Conservation (phyloP, 2,113 vertebrate genomes). For the Petromus typicus region DNA sequence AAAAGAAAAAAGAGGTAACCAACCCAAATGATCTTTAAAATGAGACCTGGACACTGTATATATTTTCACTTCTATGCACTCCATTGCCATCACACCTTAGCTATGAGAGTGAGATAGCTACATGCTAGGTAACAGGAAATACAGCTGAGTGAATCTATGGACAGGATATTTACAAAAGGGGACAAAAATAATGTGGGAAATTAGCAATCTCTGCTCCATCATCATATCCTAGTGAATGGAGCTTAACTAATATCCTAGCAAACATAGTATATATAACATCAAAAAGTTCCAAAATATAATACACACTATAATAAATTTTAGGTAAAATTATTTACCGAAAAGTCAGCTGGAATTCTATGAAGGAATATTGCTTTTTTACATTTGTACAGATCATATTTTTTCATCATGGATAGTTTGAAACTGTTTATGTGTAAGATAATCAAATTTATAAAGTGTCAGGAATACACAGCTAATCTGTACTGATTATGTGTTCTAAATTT, state of each 20-base stretch:
- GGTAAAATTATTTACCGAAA: constrained; percentile 37
- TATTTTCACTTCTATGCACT: background rate
- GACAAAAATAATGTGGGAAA: background rate
- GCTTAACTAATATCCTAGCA: background rate
- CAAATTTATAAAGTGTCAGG: background rate
- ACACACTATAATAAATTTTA: background rate
- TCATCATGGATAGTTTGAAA: background rate
- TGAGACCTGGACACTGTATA: background rate
- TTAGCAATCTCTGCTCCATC: background rate
- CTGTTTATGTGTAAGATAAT: background rate
- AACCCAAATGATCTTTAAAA: constrained; percentile 23
- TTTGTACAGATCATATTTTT: background rate
- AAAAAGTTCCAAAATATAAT: background rate
- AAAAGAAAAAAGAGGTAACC: background rate
- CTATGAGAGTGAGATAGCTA: background rate
- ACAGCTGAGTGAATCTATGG: background rate
- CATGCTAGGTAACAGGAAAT: background rate
- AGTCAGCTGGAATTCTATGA: background rate
- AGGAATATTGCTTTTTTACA: background rate
- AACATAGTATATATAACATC: background rate
- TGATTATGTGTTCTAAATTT: background rate
- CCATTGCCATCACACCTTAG: background rate
- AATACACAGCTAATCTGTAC: background rate
- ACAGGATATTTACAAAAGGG: background rate
- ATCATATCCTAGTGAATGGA: background rate